Evolutionary conservation across 2,888 invertebrate species (phyloP).

Genomic region (Caenorhabditis sinica): DNA sequence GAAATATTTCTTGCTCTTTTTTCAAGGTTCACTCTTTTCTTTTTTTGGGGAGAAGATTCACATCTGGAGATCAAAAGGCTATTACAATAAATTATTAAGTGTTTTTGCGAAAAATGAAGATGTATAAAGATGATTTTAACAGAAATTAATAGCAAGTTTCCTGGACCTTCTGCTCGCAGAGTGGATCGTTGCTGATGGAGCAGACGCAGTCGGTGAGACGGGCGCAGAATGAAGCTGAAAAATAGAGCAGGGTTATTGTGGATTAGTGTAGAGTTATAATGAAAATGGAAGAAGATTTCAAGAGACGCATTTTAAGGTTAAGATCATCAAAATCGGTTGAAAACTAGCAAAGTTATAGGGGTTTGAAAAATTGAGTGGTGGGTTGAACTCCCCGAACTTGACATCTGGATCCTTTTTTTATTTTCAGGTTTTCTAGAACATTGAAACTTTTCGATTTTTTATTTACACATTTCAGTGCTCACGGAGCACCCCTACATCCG

Average conservation of each 20-base stretch:
- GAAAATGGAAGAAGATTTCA: background rate
- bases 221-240: slow-evolving; percentile 64
- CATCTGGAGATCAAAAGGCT: background rate
- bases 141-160: slow-evolving; percentile 49
- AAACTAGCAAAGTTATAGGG: background rate
- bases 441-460: no score
- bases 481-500: no score
- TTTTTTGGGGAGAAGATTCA: slow-evolving; percentile 2
- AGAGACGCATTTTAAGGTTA: background rate
- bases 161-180: slow-evolving; percentile 54
- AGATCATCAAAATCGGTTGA: background rate
- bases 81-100: background rate
- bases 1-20: background rate
- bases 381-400: no score
- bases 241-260: background rate
- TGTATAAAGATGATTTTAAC: no score
- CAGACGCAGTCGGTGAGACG: slow-evolving; percentile 62
- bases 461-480: no score
- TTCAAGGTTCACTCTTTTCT: background rate
- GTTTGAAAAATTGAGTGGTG: background rate
- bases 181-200: slow-evolving; percentile 61
- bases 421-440: no score
- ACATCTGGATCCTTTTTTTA: no score
- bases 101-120: background rate
- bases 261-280: no score